Conservation (phyloP, 1,140 invertebrate genomes). For the Zaprionus davidi region DNA sequence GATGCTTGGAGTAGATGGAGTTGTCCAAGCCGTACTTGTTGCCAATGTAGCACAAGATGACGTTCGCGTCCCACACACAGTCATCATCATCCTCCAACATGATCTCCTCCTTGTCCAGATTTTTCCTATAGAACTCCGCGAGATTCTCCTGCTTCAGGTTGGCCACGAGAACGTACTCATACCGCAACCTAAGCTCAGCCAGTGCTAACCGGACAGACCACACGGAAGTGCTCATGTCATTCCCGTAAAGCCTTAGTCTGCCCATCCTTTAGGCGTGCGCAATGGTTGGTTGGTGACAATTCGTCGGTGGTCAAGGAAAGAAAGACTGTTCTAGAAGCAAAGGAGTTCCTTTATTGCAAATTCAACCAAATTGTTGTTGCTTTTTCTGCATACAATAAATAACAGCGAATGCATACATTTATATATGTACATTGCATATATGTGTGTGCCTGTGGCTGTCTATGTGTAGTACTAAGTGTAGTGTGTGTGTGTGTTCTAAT, state of each 20-base stretch:
- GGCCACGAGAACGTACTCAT: slow-evolving; percentile 84
- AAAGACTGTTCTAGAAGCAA: too few relatives aligned
- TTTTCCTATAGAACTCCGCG: too few relatives aligned
- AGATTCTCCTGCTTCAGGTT: slow-evolving; percentile 88
- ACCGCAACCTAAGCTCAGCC: slow-evolving; percentile 83
- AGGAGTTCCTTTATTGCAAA: neutral
- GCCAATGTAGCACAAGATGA: slow-evolving; percentile 85
- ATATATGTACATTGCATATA: neutral
- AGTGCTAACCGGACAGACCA: slow-evolving; percentile 29
- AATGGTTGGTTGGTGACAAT: too few relatives aligned
- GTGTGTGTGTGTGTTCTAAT: too few relatives aligned
- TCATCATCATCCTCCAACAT: slow-evolving; percentile 66
- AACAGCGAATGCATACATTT: neutral
- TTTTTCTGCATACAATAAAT: neutral
- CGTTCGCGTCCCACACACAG: slow-evolving; percentile 71
- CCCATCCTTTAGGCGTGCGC: too few relatives aligned
- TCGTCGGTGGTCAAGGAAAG: too few relatives aligned
- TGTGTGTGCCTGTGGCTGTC: too few relatives aligned
- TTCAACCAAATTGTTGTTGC: neutral
- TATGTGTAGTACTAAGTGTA: too few relatives aligned
- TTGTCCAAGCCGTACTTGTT: slow-evolving; percentile 86
- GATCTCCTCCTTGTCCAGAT: slow-evolving; percentile 67
- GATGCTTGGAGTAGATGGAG: slow-evolving; percentile 85
- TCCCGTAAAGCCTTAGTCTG: too few relatives aligned
- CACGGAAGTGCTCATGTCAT: too few relatives aligned